Evolutionary conservation across 2,888 invertebrate genomes (phyloP).

Genomic region (Cerastoderma edule): DNA sequence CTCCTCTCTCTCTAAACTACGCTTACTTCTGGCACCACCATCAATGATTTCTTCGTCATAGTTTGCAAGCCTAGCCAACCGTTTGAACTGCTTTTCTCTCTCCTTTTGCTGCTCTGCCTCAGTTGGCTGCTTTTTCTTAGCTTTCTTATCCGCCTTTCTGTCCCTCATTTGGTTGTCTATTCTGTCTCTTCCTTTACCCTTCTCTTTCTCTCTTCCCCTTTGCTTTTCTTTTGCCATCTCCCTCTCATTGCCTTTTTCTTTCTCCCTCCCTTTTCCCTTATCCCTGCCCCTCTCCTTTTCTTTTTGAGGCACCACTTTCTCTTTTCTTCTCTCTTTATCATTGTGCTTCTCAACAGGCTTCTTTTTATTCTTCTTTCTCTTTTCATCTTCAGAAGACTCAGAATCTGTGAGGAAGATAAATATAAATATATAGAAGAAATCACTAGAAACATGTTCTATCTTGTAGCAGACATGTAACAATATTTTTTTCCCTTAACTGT

Average conservation of each 20-base stretch:
- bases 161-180: slow-evolving; percentile 28
- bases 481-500: too few relatives aligned
- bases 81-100: slow-evolving; percentile 47
- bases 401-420: slow-evolving; percentile 20
- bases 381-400: slow-evolving; percentile 65
- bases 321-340: slow-evolving; percentile 12
- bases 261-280: slow-evolving; percentile 28
- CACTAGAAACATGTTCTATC: too few relatives aligned
- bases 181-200: slow-evolving; percentile 27
- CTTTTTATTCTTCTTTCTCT: slow-evolving; percentile 41
- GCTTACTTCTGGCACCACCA: neutral
- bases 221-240: slow-evolving; percentile 15
- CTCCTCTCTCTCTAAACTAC: slow-evolving; percentile 1
- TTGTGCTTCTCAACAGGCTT: slow-evolving; percentile 18
- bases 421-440: too few relatives aligned
- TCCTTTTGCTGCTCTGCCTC: slow-evolving; percentile 37
- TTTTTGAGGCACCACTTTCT: slow-evolving; percentile 13
- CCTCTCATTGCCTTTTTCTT: slow-evolving; percentile 22
- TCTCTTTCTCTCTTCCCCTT: slow-evolving; percentile 12
- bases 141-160: slow-evolving; percentile 29
- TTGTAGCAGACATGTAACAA: too few relatives aligned
- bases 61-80: slow-evolving; percentile 44
- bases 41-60: slow-evolving; percentile 38
- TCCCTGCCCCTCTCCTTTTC: slow-evolving; percentile 19
- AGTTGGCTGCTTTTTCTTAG: slow-evolving; percentile 24